These are phyloP conservation scores for Nasonia vitripennis DNA, from an alignment of 1,140 invertebrate genomes.

Conservation along the genomic window DNA sequence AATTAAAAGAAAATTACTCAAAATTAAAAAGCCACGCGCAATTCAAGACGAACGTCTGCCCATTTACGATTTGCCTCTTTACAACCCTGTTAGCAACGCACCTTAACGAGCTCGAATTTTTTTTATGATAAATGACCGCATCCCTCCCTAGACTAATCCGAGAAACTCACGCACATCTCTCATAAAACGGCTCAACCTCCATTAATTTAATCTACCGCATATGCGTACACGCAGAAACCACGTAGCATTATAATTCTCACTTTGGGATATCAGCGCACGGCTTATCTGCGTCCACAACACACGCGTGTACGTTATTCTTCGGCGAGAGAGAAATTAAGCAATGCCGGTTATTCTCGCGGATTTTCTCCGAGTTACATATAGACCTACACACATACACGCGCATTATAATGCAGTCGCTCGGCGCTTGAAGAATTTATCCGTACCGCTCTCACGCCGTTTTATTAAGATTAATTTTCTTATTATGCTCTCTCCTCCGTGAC, in stretches of 20 bases:
- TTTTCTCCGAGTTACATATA: slow-evolving; percentile 32
- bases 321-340: slow-evolving; percentile 21
- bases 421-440: slow-evolving; percentile 33
- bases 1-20: no score
- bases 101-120: not conserved
- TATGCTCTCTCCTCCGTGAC: not conserved
- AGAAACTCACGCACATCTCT: not conserved
- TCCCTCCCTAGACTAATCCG: not conserved
- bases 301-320: not conserved
- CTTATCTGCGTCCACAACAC: slow-evolving; percentile 10
- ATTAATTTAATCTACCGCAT: not conserved
- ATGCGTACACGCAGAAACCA: not conserved
- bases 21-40: no score
- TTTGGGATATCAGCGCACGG: slow-evolving; percentile 21
- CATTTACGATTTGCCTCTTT: no score
- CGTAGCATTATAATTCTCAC: slow-evolving; percentile 26
- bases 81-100: no score
- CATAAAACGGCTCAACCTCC: not conserved
- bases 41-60: no score
- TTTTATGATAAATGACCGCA: not conserved
- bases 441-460: slow-evolving; percentile 12
- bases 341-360: slow-evolving; percentile 23
- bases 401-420: not conserved
- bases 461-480: slow-evolving; percentile 51
- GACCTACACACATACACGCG: not conserved